Conservation (phyloP, 2,888 invertebrate genomes). For the Cheilosia variabilis region DNA sequence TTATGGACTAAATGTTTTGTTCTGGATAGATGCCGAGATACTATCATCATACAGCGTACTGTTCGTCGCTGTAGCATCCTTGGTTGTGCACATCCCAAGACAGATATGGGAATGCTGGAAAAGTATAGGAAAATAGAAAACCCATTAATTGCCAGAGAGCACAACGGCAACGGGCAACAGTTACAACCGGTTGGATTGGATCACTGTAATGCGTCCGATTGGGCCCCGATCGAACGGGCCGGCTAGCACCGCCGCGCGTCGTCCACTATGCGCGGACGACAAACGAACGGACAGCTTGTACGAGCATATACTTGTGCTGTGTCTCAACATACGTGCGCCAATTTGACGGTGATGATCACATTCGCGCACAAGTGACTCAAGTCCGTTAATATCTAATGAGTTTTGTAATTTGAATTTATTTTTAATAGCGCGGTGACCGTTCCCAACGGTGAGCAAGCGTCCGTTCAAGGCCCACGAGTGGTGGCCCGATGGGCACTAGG, state of each 20-base stretch:
- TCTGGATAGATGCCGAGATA: conserved; percentile 73
- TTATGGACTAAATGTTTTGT: conserved; percentile 75
- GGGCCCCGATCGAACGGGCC: conserved; percentile 58
- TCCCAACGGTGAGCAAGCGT: conserved; percentile 68
- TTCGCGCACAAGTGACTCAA: conserved; percentile 74
- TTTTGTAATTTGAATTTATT: conserved; percentile 75
- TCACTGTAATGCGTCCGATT: conserved; percentile 70
- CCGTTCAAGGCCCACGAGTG: conserved; percentile 51
- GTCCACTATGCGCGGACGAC: conserved; percentile 30
- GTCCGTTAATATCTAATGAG: conserved; percentile 75
- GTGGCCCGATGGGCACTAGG: conserved; percentile 19
- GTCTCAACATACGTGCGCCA: conserved; percentile 66
- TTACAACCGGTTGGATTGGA: conserved; percentile 75
- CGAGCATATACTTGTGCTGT: conserved; percentile 14
- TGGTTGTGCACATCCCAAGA: conserved; percentile 51
- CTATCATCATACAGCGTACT: conserved; percentile 54
- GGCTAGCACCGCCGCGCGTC: background rate
- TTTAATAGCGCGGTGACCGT: conserved; percentile 73
- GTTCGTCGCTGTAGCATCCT: conserved; percentile 30
- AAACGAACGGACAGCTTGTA: conserved; percentile 50
- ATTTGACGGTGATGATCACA: conserved; percentile 74
- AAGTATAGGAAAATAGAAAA: conserved; percentile 74
- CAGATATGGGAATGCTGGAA: conserved; percentile 67
- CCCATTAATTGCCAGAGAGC: conserved; percentile 71
- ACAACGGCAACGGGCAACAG: conserved; percentile 69